Base-by-base conservation (phyloP, 1,140 invertebrate species). In the Lordiphosa clarofinis region DNA sequence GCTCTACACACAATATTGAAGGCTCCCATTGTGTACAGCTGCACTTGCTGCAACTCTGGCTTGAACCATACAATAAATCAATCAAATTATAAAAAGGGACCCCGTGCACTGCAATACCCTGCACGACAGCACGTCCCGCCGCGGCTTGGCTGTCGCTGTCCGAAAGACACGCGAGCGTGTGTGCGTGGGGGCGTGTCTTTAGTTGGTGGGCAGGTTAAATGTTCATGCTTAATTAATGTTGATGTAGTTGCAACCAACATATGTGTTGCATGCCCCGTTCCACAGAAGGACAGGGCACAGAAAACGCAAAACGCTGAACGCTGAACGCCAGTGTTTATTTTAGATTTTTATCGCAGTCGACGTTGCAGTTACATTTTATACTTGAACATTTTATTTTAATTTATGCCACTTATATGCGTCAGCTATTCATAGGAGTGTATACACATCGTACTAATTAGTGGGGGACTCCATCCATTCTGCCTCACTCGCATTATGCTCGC, bases 181-280 rank as follows among this genome's bases (percentile, higher is more conserved):
- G 36, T n/a, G n/a, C 15, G 36, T 28, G 62, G 52, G 36, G 78
- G 78, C 78, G 78, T 72, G 64, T 52, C 56, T 49, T 44, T 28
- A 8, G 24, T 44, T 47, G 50, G 64, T 67, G 71, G 78, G 78
- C 73, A 78, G 78, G 72, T 73, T 78, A 76, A 82, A 84, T 84
- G 69, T 78, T 82, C 70, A 82, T 82, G 73, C 78, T 82, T 82
- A 82, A 82, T 82, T 82, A 82, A 82, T 76, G 78, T 63, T 57
- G 78, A 61, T 73, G 74, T 70, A 56, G 57, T 59, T 59, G 56
- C 48, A 39, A 28, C 43, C 48, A 53, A 39, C 24, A 39, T 57
- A 65, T 68, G 60, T 59, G 78, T 84, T 81, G 76, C 78, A 81
- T 84, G 78, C 57, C 48, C 52, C 28, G 50, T 50, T 48, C 37